Conservation (phyloP, 1,140 invertebrate genomes). For the Arion vulgaris region DNA sequence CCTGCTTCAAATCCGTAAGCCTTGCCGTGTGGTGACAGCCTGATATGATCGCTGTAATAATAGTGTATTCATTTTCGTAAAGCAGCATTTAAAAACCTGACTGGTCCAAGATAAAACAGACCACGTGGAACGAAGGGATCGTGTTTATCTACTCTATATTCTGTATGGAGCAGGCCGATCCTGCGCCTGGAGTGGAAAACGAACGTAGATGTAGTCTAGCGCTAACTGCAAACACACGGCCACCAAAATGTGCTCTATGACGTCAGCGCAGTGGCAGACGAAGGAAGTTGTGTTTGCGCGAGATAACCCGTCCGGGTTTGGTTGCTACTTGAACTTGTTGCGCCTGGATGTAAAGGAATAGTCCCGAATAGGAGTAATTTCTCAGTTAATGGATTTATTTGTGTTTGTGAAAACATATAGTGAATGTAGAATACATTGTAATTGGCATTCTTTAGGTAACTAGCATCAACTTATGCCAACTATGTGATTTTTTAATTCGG, state of each 20-base stretch:
- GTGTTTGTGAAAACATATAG: background rate
- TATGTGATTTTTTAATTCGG: no score
- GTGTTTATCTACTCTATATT: slow-evolving; percentile 2
- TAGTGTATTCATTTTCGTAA: background rate
- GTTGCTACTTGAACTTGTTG: background rate
- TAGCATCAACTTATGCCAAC: no score
- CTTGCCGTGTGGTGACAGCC: background rate
- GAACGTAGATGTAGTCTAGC: background rate
- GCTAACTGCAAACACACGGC: background rate
- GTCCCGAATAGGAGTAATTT: background rate
- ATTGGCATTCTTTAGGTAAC: no score
- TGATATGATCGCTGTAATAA: background rate
- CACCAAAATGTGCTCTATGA: background rate
- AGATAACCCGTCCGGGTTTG: background rate
- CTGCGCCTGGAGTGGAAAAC: background rate
- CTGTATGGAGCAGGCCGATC: background rate
- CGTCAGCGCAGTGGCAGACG: slow-evolving; percentile 1
- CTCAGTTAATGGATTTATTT: background rate
- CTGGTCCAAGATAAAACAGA: background rate
- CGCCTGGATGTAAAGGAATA: background rate
- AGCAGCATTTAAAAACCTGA: background rate
- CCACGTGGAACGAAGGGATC: background rate
- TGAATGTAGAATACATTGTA: background rate
- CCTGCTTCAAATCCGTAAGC: background rate
- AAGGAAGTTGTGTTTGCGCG: background rate